phyloP scores from a whole-genome alignment of 2,888 invertebrate species.

The Tetropium fuscum region DNA sequence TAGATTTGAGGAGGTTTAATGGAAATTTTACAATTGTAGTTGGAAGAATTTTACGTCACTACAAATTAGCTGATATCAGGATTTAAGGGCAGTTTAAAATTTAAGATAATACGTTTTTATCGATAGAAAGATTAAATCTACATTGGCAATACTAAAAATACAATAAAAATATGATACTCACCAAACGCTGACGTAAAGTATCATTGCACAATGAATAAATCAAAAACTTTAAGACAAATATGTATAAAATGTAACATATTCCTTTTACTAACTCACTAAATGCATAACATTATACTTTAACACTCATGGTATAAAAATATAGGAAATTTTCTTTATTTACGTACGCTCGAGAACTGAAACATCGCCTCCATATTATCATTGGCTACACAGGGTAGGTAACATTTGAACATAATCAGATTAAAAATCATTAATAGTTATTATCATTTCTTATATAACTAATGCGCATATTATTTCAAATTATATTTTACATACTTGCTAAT shows the following conservation, averaged over 20 bases:
- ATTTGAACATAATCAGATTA: background rate
- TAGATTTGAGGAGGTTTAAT: slow-evolving; percentile 23
- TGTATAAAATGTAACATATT: slow-evolving; percentile 1
- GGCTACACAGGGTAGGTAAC: background rate
- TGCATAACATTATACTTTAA: background rate
- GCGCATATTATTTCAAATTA: too few species aligned
- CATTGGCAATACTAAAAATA: slow-evolving; percentile 25
- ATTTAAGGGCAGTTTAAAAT: background rate
- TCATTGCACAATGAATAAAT: slow-evolving; percentile 41
- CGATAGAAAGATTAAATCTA: slow-evolving; percentile 18
- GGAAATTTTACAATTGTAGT: background rate
- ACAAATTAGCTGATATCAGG: background rate
- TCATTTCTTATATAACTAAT: too few species aligned
- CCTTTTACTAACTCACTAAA: slow-evolving; percentile 1
- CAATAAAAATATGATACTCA: slow-evolving; percentile 36
- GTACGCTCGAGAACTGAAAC: slow-evolving; percentile 23
- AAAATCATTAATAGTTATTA: too few species aligned
- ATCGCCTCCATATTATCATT: slow-evolving; percentile 33
- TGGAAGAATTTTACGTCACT: background rate
- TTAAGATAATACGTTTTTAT: slow-evolving; percentile 27
- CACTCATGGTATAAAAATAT: background rate
- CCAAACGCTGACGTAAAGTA: slow-evolving; percentile 47
- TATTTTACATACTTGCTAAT: too few species aligned
- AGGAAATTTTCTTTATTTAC: slow-evolving; percentile 36
- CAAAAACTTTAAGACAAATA: background rate